These are phyloP conservation scores for Argyrosomus regius DNA, from an alignment of 2,797 vertebrate species.

Conservation along the genomic window DNA sequence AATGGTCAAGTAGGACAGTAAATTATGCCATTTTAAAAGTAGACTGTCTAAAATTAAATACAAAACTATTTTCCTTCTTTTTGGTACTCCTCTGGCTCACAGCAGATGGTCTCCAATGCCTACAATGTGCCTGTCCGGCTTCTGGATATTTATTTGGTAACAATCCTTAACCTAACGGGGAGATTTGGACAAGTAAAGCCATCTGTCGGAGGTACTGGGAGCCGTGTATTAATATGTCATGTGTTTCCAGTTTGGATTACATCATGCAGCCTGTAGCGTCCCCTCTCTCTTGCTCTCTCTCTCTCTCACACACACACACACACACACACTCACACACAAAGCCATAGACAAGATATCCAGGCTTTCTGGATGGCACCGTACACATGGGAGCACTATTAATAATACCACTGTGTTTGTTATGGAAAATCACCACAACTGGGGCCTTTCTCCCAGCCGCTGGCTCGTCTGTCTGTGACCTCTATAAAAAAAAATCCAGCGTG, in stretches of 20 bases:
- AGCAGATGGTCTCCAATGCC: no score
- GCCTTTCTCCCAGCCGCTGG: constrained; percentile 20
- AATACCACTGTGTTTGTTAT: constrained; percentile 63
- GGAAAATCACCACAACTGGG: constrained; percentile 75
- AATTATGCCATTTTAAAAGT: no score
- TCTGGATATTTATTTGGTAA: neutral
- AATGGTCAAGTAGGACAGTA: no score
- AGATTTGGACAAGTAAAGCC: neutral
- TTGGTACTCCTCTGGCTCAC: neutral
- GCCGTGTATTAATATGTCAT: constrained; percentile 2
- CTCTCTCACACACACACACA: neutral
- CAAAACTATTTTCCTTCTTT: neutral
- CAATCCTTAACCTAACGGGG: neutral
- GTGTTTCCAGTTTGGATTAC: constrained; percentile 6
- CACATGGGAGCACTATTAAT: constrained; percentile 60
- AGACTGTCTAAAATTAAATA: neutral
- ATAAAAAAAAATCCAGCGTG: neutral
- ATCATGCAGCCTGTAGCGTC: neutral
- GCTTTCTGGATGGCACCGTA: constrained; percentile 25
- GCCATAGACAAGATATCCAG: neutral
- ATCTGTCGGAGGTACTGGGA: neutral
- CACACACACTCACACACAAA: constrained; percentile 7
- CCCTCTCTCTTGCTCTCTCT: neutral
- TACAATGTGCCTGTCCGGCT: neutral
- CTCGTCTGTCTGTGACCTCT: neutral